Evolutionary conservation across 2,797 vertebrate species (phyloP).

Genomic region (Notolabrus celidotus): DNA sequence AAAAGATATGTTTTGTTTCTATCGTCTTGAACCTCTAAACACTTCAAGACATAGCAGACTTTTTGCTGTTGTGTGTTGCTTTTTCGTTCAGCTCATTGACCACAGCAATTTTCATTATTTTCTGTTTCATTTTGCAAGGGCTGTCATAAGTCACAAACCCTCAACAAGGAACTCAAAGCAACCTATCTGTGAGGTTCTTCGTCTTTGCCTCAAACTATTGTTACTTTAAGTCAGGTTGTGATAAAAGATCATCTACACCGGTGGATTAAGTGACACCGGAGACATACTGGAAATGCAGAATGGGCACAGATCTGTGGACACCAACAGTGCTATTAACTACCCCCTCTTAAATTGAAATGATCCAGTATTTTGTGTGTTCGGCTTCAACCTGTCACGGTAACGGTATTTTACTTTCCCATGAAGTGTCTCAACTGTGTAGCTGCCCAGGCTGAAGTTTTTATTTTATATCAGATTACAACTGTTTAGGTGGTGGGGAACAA

Average conservation of each 20-base stretch:
- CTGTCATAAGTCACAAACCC: conserved; percentile 30
- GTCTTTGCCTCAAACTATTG: conserved; percentile 40
- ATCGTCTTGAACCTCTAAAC: conserved; percentile 37
- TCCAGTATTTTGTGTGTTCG: conserved; percentile 75
- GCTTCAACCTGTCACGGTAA: conserved; percentile 42
- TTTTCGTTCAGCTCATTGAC: conserved; percentile 33
- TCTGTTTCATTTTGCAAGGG: conserved; percentile 29
- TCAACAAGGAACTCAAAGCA: conserved; percentile 52
- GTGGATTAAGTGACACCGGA: conserved; percentile 22
- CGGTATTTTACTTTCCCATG: conserved; percentile 31
- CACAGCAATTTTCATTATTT: conserved; percentile 24
- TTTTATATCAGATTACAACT: conserved; percentile 61
- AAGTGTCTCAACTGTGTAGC: conserved; percentile 57
- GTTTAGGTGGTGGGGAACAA: conserved; percentile 67
- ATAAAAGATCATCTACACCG: neutral
- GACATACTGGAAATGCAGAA: conserved; percentile 32
- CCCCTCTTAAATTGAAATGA: conserved; percentile 29
- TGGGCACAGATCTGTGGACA: conserved; percentile 44
- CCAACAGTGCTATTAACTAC: conserved; percentile 65
- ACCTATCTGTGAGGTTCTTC: conserved; percentile 50
- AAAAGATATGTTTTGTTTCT: conserved; percentile 47
- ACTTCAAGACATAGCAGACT: conserved; percentile 32
- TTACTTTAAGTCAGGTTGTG: conserved; percentile 7
- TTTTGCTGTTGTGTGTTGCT: conserved; percentile 40
- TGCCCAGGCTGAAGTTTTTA: conserved; percentile 55